Evolutionary conservation across 1,140 invertebrate species (phyloP), one percentile per base, ranked within the genome.

Genomic region (Caerostris darwini): DNA sequence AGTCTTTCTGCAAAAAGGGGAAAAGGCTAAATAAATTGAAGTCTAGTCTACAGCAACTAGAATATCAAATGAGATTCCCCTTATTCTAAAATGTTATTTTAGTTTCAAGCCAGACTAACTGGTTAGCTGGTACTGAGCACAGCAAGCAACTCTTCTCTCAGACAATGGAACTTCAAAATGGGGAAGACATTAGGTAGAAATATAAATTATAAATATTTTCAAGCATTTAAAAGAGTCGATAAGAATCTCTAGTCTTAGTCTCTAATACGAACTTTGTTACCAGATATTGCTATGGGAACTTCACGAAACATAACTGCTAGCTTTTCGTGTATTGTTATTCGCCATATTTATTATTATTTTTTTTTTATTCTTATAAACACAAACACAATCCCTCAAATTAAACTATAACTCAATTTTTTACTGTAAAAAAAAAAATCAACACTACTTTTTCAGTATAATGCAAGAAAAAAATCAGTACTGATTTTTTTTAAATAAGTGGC

Each of bases 31-130:
- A 50, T 50, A 77, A 77, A 77, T 53, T 50, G 71, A 77, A 50
- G 71, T 77, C 71, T 7, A 50, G 71, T 77, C 19, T 77, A 77
- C 50, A 77, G 71, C 34, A 77, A 50, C 71, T 14, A 77, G 71
- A 77, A 77, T 77, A 50, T 12, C 71, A 77, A 77, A 77, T 53
- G 71, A 77, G 71, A 77, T 77, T 77, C 34, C 19, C 69, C 69
- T 10, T 7, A 77, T 77, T 77, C 71, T 10, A 77, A 77, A 77
- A 50, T 77, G 34, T 71, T 71, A 77, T 77, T 77, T 77, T 77
- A 77, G 71, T 53, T 77, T 77, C 53, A 34, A 53, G 71, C 71
- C 34, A 53, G 69, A 53, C 69, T 77, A 77, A 77, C 71, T 77
- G 50, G 71, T 77, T 77, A 77, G 71, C 12, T 50, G 19, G 71